phyloP scores from a whole-genome alignment of 2,888 invertebrate genomes.

The Pammene fasciana region DNA sequence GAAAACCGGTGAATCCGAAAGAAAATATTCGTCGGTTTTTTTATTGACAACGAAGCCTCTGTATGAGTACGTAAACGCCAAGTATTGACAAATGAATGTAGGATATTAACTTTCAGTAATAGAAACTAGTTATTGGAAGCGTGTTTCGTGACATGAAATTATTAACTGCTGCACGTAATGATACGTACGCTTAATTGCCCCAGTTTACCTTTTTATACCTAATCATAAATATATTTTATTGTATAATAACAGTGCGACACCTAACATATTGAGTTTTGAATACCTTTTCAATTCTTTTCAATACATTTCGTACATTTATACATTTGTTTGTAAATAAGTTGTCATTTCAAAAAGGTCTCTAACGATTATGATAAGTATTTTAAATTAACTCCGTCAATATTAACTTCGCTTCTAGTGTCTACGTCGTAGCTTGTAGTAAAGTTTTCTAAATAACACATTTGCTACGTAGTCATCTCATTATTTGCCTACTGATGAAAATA shows the following conservation, averaged over 20 bases:
- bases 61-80: background rate
- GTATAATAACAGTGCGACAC: background rate
- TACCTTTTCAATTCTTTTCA: no score
- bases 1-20: background rate
- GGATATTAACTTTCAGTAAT: background rate
- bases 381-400: no score
- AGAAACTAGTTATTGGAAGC: background rate
- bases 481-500: no score
- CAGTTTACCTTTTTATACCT: background rate
- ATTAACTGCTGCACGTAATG: conserved; percentile 41
- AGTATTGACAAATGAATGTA: background rate
- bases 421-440: no score
- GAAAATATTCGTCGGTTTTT: background rate
- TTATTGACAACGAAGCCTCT: background rate
- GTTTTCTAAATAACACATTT: no score
- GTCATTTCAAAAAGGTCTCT: no score
- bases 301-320: no score
- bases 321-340: no score
- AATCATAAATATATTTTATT: background rate
- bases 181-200: conserved; percentile 10
- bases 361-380: no score
- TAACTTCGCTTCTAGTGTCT: no score
- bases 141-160: conserved; percentile 9
- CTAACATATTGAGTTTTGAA: no score
- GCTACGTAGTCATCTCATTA: no score